Conservation (phyloP, 2,113 vertebrate genomes). For the Deroptyus accipitrinus region DNA sequence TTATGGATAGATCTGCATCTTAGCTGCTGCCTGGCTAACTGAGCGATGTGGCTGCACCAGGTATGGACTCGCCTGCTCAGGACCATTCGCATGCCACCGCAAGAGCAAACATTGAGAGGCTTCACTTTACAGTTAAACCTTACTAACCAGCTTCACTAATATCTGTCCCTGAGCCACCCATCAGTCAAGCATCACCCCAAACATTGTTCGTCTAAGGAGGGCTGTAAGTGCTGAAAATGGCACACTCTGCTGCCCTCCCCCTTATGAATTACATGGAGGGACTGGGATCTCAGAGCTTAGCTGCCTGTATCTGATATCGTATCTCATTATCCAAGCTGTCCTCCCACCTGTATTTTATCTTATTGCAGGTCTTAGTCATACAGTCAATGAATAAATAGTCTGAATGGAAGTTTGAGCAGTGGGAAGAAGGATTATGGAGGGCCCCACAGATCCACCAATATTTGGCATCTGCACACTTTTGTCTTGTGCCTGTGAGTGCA, state of each 20-base stretch:
- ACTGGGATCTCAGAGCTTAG: neutral
- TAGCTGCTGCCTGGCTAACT: neutral
- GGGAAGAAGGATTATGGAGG: neutral
- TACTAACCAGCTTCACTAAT: neutral
- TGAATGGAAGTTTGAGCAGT: slow-evolving; percentile 33
- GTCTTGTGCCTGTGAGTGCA: rapidly evolving
- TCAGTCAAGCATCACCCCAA: neutral
- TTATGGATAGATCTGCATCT: neutral
- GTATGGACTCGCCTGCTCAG: neutral
- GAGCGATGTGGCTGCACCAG: neutral
- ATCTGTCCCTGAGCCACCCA: neutral
- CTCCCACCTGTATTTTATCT: slow-evolving; percentile 48
- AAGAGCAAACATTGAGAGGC: rapidly evolving
- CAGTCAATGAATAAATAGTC: slow-evolving; percentile 40
- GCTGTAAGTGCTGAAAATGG: neutral
- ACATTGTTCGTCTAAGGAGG: neutral
- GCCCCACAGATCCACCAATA: neutral
- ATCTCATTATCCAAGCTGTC: slow-evolving; percentile 43
- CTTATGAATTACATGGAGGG: rapidly evolving
- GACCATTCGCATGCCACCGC: neutral
- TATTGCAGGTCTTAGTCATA: slow-evolving; percentile 29
- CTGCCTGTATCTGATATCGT: neutral
- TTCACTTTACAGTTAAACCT: neutral
- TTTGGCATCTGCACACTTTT: neutral
- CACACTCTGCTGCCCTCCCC: neutral